Percentiles rank a stretch among this genome's conserved stretches.
phyloP scores from a whole-genome alignment of 2,797 vertebrate genomes.

The Chrysocyon brachyurus region DNA sequence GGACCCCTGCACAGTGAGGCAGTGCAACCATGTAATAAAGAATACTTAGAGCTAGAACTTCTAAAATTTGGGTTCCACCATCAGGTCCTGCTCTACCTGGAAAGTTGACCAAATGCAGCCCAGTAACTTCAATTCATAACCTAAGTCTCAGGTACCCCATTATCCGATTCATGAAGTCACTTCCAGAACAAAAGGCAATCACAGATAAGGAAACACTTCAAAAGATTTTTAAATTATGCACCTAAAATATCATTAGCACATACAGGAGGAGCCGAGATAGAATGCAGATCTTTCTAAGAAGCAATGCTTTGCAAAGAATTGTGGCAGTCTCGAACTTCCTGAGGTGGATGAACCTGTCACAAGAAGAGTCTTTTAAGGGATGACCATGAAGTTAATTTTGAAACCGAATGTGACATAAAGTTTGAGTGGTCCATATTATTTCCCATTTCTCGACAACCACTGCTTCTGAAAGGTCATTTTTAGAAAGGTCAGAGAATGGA shows the following conservation, averaged over 20 bases:
- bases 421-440: slow-evolving; percentile 54
- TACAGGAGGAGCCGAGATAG: background rate
- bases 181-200: background rate
- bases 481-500: slow-evolving; percentile 76
- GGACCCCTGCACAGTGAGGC: background rate
- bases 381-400: slow-evolving; percentile 23
- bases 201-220: background rate
- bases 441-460: slow-evolving; percentile 63
- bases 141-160: background rate
- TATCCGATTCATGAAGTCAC: background rate
- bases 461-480: slow-evolving; percentile 67
- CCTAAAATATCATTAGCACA: slow-evolving; percentile 20
- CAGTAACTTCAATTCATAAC: background rate
- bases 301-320: background rate
- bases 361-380: slow-evolving; percentile 28
- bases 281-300: background rate
- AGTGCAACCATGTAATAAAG: background rate
- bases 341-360: background rate
- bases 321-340: background rate
- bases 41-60: background rate
- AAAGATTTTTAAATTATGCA: slow-evolving; percentile 23
- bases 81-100: background rate
- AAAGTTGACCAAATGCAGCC: background rate
- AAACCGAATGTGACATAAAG: background rate
- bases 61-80: background rate